Percentiles rank a stretch among this genome's conserved stretches.
phyloP scores from a whole-genome alignment of 2,113 vertebrate genomes.

The Oncorhynchus keta region DNA sequence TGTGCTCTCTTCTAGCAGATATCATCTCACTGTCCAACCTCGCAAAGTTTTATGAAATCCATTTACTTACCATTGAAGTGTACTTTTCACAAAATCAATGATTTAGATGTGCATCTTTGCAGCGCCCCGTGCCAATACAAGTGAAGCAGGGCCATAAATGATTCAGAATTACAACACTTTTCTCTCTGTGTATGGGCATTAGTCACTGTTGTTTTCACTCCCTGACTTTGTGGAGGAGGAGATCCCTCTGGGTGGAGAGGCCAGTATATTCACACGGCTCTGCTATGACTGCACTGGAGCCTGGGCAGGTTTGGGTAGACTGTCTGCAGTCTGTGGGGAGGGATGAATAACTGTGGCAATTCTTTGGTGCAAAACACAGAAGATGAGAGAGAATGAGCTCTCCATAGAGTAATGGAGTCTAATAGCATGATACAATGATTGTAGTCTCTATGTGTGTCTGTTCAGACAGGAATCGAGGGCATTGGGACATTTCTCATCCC shows the following conservation, averaged over 20 bases:
- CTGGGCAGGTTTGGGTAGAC: not conserved
- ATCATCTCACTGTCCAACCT: conserved; percentile 6
- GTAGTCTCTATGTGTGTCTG: not conserved
- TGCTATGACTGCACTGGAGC: not conserved
- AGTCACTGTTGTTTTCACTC: not conserved
- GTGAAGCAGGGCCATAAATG: conserved; percentile 12
- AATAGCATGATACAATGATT: not conserved
- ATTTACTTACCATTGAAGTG: conserved; percentile 16
- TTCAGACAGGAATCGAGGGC: not conserved
- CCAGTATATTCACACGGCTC: too few relatives aligned
- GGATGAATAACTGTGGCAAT: not conserved
- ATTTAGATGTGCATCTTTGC: conserved; percentile 10
- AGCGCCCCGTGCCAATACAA: not conserved
- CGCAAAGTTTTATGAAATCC: conserved; percentile 5
- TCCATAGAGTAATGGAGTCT: conserved; percentile 10
- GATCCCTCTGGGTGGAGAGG: not conserved
- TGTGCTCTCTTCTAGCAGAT: not conserved
- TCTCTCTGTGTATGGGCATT: conserved; percentile 3
- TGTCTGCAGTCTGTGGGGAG: not conserved
- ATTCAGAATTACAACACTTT: conserved; percentile 9
- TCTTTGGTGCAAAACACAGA: conserved; percentile 19
- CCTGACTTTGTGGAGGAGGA: not conserved
- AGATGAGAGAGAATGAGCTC: not conserved
- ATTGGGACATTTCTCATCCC: conserved; percentile 1
- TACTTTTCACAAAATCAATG: conserved; percentile 6